Base-by-base conservation (phyloP, 1,140 invertebrate species). In the Yoshiicerus persimilis region DNA sequence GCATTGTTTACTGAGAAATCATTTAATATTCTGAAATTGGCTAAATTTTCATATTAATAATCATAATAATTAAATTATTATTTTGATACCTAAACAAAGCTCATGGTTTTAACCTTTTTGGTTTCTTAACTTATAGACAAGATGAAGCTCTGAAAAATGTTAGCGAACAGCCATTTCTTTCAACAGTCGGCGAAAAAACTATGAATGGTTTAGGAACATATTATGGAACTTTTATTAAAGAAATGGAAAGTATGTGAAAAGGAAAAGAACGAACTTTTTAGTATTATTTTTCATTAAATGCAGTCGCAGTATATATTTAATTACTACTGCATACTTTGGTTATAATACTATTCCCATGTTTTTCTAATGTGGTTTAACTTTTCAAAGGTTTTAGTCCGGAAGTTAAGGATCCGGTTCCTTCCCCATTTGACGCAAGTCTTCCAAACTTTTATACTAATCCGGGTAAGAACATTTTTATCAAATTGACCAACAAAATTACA, bases 201-300 rank as follows among this genome's bases (percentile, higher is more conserved):
- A 90, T 90, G 90, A 90, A 90, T 75, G 90, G 90, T n/a, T 70
- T 86, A 23, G 90, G 90, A 30, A 90, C 90, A 23, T 89, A 89
- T 20, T 89, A 90, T 32, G 90, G 90, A 66, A 90, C 90, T 20
- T 90, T 90, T 41, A 90, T 89, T 9, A 84, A 38, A n/a, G 87
- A 89, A 34, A 87, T 88, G 86, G 75, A 80, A 38, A 36, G 75
- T 80, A 80, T 20, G 70, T 66, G 87, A 34, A 16, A 56, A 66
- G 39, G 23, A 25, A n/a, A 23, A 36, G 5, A 32, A 70, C 16
- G 13, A 75, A 88, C 32, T 10, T 83, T 27, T 41, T 66, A 38
- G 32, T 66, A 25, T 5, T 23, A 66, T 70, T 8, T 9, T 5
- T 10, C 9, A 27, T 30, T 86, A 77, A 10, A 39, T 25, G 8